Base-by-base conservation (phyloP, 1,140 invertebrate genomes). In the Batillaria attramentaria region DNA sequence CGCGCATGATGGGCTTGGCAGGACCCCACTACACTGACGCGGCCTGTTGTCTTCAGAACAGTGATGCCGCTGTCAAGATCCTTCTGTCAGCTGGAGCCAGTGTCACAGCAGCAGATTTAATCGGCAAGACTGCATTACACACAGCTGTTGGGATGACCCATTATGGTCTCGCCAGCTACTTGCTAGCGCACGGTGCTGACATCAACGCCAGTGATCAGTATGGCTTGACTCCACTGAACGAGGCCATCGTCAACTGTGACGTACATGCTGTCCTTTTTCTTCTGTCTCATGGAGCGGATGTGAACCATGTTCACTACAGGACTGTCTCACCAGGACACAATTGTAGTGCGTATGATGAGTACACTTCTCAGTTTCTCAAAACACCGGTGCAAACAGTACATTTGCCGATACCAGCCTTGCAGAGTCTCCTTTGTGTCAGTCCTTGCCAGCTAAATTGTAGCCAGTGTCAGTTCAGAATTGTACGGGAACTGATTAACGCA, bases 181-280 rank as follows among this genome's bases (percentile, higher is more conserved):
- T 84, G 16, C 42, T 83, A 8, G 37, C 72, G 8, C 33, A 50
- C 35, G 81, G 81, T 6, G 35, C 65, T 35, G 69, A 76, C 54
- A 57, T 84, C 4, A 77, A 83, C 77, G 66, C 20, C 18, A 24
- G 42, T 10, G 83, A 84, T 57, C 83, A 79, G 16, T 81, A 62
- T 70, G 81, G 81, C 35, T 84, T 81, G 83, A 74, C 79, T n/a
- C 77, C 83, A 16, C 46, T 84, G 65, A 83, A 83, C 70, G 68
- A 80, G 28, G 72, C 66, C 66, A 57, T 83, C 24, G 73, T 83
- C 28, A 81, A 69, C 66, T 75, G 77, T 43, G n/a, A 81, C 20
- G 72, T 66, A 8, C n/a, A 66, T 31, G 60, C 74, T 16, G 70
- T 78, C 24, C 28, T 78, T 20, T 83, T 72, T 42, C 54, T 84